Evolutionary conservation across 2,797 vertebrate species (phyloP).

Genomic region (Pipistrellus pygmaeus): DNA sequence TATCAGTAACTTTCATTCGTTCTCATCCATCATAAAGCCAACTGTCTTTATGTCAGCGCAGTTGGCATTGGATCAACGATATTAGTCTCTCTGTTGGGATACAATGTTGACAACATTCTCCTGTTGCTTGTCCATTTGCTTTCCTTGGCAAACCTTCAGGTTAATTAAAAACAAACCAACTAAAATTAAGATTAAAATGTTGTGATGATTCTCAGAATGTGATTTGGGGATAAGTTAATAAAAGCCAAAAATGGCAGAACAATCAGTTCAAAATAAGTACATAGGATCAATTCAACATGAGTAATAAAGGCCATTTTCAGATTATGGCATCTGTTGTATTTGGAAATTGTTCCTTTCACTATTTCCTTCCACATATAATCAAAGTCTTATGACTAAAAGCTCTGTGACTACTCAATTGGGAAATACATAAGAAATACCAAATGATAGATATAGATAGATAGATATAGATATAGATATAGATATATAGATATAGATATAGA

Average conservation of each 20-base stretch:
- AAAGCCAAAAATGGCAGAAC: background rate
- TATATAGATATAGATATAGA: too few relatives aligned
- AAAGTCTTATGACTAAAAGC: background rate
- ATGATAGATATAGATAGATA: too few relatives aligned
- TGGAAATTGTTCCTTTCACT: background rate
- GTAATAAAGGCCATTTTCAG: background rate
- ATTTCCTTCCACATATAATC: background rate
- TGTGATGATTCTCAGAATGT: background rate
- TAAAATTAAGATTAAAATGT: background rate
- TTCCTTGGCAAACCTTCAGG: slow-evolving; percentile 37
- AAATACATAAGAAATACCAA: background rate
- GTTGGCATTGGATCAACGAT: slow-evolving; percentile 45
- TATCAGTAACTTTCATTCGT: background rate
- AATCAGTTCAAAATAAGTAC: background rate
- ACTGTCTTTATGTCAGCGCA: background rate
- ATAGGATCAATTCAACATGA: background rate
- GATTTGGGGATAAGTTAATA: background rate
- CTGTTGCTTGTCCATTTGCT: slow-evolving; percentile 75
- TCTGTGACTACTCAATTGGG: background rate
- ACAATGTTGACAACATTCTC: slow-evolving; percentile 63
- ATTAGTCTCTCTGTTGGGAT: slow-evolving; percentile 65
- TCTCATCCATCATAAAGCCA: background rate
- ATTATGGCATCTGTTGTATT: background rate
- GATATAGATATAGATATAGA: too few relatives aligned
- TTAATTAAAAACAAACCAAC: background rate